phyloP scores from a whole-genome alignment of 2,113 vertebrate genomes.

The Clarias gariepinus region DNA sequence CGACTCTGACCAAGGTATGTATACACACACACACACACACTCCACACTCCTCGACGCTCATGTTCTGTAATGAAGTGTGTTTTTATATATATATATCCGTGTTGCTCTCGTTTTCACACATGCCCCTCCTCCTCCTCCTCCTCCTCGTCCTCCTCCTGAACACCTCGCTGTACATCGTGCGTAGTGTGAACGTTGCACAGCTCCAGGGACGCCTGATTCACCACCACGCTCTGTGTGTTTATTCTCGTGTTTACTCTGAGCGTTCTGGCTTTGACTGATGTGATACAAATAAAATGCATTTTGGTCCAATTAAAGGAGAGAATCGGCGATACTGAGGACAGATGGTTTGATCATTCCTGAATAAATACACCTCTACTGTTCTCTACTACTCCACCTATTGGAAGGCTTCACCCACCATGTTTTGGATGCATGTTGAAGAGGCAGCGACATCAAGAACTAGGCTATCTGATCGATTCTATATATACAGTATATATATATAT shows the following conservation, averaged over 20 bases:
- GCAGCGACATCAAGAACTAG: too few relatives aligned
- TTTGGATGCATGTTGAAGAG: too few relatives aligned
- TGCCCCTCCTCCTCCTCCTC: neutral
- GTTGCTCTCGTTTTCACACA: neutral
- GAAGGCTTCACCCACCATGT: too few relatives aligned
- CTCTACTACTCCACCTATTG: too few relatives aligned
- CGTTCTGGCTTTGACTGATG: neutral
- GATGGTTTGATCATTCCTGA: too few relatives aligned
- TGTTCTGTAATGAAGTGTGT: neutral
- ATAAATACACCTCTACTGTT: too few relatives aligned
- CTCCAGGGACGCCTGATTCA: neutral
- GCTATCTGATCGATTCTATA: too few relatives aligned
- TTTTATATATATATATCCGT: neutral
- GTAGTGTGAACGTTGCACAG: neutral
- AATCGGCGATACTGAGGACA: too few relatives aligned
- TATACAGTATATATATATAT: too few relatives aligned
- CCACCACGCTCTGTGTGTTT: neutral
- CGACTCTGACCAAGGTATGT: conserved; percentile 86
- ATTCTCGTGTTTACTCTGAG: neutral
- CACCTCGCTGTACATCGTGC: neutral
- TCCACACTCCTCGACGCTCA: neutral
- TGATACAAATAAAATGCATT: neutral
- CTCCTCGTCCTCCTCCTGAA: neutral
- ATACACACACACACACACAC: neutral
- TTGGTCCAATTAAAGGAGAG: too few relatives aligned